Evolutionary conservation across 2,888 invertebrate species (phyloP), one percentile per base, ranked within the genome.

Genomic region (Xylota sylvarum): DNA sequence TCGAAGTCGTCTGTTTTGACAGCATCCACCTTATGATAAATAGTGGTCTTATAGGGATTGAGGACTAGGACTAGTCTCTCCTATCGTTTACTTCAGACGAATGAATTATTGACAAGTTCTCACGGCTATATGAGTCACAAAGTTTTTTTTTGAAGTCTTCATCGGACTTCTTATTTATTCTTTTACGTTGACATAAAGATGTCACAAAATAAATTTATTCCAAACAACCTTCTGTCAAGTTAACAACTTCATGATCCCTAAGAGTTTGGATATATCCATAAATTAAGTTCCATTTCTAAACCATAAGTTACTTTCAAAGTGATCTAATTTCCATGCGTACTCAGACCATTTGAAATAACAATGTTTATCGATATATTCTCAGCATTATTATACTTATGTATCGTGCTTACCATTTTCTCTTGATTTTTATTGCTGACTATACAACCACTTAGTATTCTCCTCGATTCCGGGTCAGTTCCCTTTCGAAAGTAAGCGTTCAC

Each of bases 381-480:
- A 23, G 1, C 10, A 12, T 35, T 3, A 12, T 12, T 30, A 30
- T 10, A 12, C 37, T 17, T 46, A 46, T 7, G 2, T 17, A 40
- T 30, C 0, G 56, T 46, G 6, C 2, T 23, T 46, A 6, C 1
- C 7, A 7, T 30, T 43, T 14, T 32, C 10, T 19, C 14, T 56
- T 23, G 10, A 43, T 19, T 58, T 70, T 58, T 23, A 72, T 23
- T 2, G 5, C 3, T 5, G 5, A 9, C 10, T 5, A n/a, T 40
- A 17, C 10, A 14, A 5, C 32, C 37, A 64, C 73, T 73, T 73
- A 32, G 62, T 52, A 73, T 62, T 62, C 73, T 9, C 10, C 50
- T 32, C 17, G 40, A 52, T 62, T 73, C 7, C 50, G 62, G 73
- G 73, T 73, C 62, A 73, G 52, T 73, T 52, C 62, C 62, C 62